Evolutionary conservation across 2,113 vertebrate species (phyloP).

Genomic region (Rhombomys opimus): DNA sequence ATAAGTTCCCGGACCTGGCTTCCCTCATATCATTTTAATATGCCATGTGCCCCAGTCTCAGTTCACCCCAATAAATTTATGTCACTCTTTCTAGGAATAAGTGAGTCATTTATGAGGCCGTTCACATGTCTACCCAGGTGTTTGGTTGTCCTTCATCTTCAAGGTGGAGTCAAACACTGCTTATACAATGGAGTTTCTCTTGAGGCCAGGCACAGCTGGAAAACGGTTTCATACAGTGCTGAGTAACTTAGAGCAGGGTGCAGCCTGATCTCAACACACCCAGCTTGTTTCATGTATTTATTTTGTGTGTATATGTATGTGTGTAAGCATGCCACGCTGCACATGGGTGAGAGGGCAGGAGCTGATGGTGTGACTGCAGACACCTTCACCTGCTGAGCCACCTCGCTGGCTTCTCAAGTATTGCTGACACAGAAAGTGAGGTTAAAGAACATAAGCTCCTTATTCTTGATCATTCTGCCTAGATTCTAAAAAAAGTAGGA

Average conservation of each 20-base stretch:
- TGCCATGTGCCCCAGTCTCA: too few relatives aligned
- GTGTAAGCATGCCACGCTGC: not conserved
- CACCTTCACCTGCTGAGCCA: not conserved
- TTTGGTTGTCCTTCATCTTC: too few relatives aligned
- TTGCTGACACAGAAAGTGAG: constrained; percentile 23
- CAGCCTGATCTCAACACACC: not conserved
- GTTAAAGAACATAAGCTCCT: not conserved
- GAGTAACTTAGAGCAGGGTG: not conserved
- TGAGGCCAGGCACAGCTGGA: not conserved
- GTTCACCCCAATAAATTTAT: too few relatives aligned
- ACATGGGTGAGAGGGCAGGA: not conserved
- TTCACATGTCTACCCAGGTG: too few relatives aligned
- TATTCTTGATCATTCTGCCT: not conserved
- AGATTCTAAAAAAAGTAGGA: not conserved
- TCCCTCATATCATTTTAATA: too few relatives aligned
- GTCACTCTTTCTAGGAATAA: too few relatives aligned
- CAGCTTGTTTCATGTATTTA: not conserved
- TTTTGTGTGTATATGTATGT: not conserved
- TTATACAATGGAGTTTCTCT: too few relatives aligned
- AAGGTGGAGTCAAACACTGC: too few relatives aligned
- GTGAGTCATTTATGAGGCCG: too few relatives aligned
- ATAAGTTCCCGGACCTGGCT: too few relatives aligned
- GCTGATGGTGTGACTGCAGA: not conserved
- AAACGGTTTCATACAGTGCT: not conserved
- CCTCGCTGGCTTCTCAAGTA: not conserved